Evolutionary conservation across 2,113 vertebrate species (phyloP), one percentile per base, ranked within the genome.

Genomic region (Synodontis membranacea): DNA sequence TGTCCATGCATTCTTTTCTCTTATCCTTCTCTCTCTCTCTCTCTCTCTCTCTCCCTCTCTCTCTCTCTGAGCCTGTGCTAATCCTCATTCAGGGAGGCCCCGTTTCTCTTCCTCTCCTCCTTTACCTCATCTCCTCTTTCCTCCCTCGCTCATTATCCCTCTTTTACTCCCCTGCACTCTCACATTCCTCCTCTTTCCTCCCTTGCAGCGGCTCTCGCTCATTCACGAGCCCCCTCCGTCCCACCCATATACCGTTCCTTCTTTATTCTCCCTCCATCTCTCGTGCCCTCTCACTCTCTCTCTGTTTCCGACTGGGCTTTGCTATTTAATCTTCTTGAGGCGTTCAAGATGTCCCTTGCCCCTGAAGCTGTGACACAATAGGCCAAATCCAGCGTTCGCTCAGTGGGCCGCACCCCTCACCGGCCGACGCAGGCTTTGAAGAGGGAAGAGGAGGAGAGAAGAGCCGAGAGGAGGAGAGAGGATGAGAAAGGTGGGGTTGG

Each of bases 311-410:
- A 96, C 94, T 86, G 96, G 96, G 96, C 95, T 95, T 92, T 95
- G 95, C 95, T 96, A 96, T 97, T 97, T 97, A 96, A 97, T 97
- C 96, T 97, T 96, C 96, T 95, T 94, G 95, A 97, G 95, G 95
- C 95, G 95, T 96, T 96, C 96, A 96, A 96, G 96, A 97, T 97
- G 96, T 97, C 96, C 96, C 95, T 96, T 94, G 95, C 95, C 93
- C 96, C 96, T 97, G 96, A 96, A 95, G 95, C 94, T 93, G 93
- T 93, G 90, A 93, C 94, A 96, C 96, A 95, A 97, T 96, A 93
- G 95, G 94, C 91, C 92, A 96, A 96, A 96, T 95, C 95, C 94
- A 93, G 93, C 92, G 92, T 93, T 88, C 91, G 91, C 93, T 96
- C 94, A 96, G 96, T 95, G 94, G 94, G 88, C 86, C 89, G 91